Evolutionary conservation across 2,113 vertebrate species (phyloP).

Genomic region (Gallinago jamesoni): DNA sequence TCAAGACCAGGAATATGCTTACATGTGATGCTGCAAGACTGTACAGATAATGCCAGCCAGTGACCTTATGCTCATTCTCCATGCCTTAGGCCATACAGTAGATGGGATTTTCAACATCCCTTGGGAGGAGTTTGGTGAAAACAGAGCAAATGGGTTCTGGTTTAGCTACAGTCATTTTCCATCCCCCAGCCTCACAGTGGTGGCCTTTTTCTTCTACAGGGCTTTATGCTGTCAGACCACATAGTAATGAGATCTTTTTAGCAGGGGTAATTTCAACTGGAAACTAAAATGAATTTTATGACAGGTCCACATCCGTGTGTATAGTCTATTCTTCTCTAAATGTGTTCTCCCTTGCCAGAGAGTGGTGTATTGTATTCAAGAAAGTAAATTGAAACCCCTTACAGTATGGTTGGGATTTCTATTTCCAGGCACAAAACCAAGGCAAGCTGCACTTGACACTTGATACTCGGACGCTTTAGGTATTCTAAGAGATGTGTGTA

Average conservation of each 20-base stretch:
- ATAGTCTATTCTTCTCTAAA: conserved; percentile 13
- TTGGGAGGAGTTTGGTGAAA: background rate
- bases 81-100: background rate
- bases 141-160: background rate
- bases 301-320: background rate
- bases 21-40: background rate
- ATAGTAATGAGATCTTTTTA: background rate
- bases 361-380: background rate
- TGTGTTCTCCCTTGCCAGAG: conserved; percentile 20
- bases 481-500: background rate
- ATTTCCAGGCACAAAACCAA: conserved; percentile 46
- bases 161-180: background rate
- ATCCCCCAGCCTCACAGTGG: background rate
- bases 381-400: conserved; percentile 18
- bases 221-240: background rate
- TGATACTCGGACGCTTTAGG: background rate
- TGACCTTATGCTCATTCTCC: background rate
- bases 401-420: conserved; percentile 34
- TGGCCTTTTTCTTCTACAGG: background rate
- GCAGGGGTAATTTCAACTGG: conserved; percentile 20
- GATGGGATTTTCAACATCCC: background rate
- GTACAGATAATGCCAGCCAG: background rate
- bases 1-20: background rate
- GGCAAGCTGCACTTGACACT: background rate
- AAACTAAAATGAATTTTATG: background rate